phyloP scores from a whole-genome alignment of 2,797 vertebrate species.

The Ctenochaetus hawaiiensis region DNA sequence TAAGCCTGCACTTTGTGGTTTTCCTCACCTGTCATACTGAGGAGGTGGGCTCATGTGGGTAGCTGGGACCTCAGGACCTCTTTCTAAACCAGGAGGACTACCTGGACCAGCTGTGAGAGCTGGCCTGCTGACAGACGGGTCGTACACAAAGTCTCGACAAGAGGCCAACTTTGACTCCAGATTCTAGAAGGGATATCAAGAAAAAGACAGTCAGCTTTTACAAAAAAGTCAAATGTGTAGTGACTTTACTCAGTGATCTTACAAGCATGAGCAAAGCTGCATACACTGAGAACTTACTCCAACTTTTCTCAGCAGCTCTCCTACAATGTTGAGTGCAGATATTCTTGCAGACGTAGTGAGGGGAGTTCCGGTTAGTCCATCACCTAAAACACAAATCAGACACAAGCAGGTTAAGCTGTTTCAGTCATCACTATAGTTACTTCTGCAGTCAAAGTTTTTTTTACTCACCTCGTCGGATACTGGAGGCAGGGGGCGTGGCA shows the following conservation, averaged over 20 bases:
- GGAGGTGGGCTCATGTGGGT: constrained; percentile 81
- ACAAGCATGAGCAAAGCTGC: not conserved
- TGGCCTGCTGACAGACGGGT: constrained; percentile 86
- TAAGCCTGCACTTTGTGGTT: not conserved
- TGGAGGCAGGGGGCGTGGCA: constrained; percentile 85
- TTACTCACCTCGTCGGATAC: constrained; percentile 86
- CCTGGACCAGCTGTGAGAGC: constrained; percentile 72
- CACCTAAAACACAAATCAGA: constrained; percentile 77
- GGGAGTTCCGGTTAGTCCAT: constrained; percentile 89
- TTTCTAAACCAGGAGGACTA: constrained; percentile 82
- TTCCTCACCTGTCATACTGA: constrained; percentile 90
- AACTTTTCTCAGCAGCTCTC: constrained; percentile 97
- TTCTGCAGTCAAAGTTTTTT: not conserved
- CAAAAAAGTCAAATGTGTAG: not conserved
- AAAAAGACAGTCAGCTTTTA: not conserved
- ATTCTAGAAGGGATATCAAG: constrained; percentile 84
- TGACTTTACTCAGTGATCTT: not conserved
- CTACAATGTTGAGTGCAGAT: constrained; percentile 97
- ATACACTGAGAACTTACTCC: constrained; percentile 86
- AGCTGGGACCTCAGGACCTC: constrained; percentile 83
- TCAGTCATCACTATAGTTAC: not conserved
- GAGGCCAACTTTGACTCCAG: constrained; percentile 97
- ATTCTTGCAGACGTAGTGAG: constrained; percentile 96
- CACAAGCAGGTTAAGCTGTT: not conserved
- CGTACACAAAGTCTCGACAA: constrained; percentile 94